Evolutionary conservation across 2,113 vertebrate genomes (phyloP).

Genomic region (Corythoichthys intestinalis): DNA sequence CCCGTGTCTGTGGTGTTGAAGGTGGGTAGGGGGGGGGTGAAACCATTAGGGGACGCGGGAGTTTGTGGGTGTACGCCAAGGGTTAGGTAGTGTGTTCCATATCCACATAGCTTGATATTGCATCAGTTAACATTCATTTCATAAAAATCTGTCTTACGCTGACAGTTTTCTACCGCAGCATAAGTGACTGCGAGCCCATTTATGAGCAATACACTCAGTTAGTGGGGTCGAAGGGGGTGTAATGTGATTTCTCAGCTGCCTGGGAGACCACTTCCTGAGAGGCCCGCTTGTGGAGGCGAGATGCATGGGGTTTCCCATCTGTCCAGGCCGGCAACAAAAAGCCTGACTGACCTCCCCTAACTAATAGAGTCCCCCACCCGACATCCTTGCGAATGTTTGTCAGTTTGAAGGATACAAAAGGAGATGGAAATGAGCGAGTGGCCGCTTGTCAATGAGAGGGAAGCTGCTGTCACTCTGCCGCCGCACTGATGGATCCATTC

Average conservation of each 20-base stretch:
- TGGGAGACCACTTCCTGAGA: conserved; percentile 66
- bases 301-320: conserved; percentile 52
- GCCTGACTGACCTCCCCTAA: conserved; percentile 23
- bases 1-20: conserved; percentile 46
- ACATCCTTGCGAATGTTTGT: conserved; percentile 12
- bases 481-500: conserved; percentile 35
- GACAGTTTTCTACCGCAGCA: conserved; percentile 4
- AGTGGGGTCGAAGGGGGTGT: conserved; percentile 49
- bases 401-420: conserved; percentile 17
- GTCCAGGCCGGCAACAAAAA: conserved; percentile 24
- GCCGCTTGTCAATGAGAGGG: conserved; percentile 31
- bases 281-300: conserved; percentile 49
- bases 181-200: conserved; percentile 2
- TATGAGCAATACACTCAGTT: conserved; percentile 22
- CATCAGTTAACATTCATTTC: conserved; percentile 2
- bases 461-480: conserved; percentile 35
- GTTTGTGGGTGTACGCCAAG: conserved; percentile 25
- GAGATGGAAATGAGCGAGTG: conserved; percentile 29
- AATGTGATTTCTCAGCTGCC: conserved; percentile 70
- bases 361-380: conserved; percentile 8
- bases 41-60: background rate
- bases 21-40: conserved; percentile 23
- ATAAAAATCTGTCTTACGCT: background rate
- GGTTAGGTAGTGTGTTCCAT: background rate
- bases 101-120: conserved; percentile 19